phyloP scores from a whole-genome alignment of 1,140 invertebrate species.

The Stegodyphus dumicola region DNA sequence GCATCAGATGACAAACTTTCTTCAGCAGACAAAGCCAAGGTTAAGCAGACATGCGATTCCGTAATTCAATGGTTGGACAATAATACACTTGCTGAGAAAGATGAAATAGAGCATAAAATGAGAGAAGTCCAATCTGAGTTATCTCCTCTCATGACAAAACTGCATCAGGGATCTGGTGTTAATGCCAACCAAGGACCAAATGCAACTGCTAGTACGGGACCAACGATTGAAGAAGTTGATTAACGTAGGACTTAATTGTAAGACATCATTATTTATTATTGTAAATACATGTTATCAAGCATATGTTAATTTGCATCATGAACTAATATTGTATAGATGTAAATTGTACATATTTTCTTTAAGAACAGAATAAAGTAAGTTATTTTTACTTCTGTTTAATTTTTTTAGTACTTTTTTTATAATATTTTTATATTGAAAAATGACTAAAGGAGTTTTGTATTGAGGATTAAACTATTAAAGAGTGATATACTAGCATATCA shows the following conservation, averaged over 20 bases:
- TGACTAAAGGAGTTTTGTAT: too few species aligned
- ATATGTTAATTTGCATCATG: background rate
- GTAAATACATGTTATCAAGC: background rate
- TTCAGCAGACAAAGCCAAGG: conserved; percentile 64
- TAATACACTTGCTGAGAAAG: conserved; percentile 71
- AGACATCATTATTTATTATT: background rate
- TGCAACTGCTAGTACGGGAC: conserved; percentile 25
- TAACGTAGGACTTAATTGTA: conserved; percentile 14
- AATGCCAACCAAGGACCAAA: conserved; percentile 23
- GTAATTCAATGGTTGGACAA: conserved; percentile 71
- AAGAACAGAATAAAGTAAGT: too few species aligned
- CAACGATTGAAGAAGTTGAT: conserved; percentile 65
- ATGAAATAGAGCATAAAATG: conserved; percentile 68
- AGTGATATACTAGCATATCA: too few species aligned
- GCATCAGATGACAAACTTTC: conserved; percentile 63
- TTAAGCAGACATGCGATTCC: conserved; percentile 64
- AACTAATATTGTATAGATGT: too few species aligned
- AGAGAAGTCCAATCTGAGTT: conserved; percentile 69
- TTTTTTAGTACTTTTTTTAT: too few species aligned
- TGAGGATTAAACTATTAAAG: too few species aligned
- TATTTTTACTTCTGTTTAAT: too few species aligned
- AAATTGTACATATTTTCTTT: too few species aligned
- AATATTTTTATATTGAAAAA: too few species aligned
- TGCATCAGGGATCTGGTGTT: conserved; percentile 60
- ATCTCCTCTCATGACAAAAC: conserved; percentile 65